Evolutionary conservation across 2,113 vertebrate species (phyloP), one percentile per base, ranked within the genome.

Genomic region (Platichthys stellatus): DNA sequence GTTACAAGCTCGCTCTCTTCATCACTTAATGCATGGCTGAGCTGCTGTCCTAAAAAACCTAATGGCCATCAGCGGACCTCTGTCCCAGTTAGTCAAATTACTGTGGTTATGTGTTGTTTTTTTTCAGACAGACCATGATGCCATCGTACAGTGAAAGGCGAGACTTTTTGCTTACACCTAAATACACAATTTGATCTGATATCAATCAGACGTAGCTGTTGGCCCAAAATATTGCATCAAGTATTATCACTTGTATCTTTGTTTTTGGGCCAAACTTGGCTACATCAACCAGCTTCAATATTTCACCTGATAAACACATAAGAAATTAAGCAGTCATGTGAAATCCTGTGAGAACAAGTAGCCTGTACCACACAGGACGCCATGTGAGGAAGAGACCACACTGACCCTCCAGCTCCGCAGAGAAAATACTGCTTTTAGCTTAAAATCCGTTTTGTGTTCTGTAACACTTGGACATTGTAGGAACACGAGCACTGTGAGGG

Each of bases 1-100:
- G 89, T 92, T 93, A 91, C 90, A 84, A n/a, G 58, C 65, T 69
- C 71, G 40, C 85, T 83, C 76, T 78, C 74, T 84, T 82, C 83
- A 43, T 76, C 78, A 49, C 88, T 90, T 88, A 89, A 89, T 86
- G 88, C 84, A 83, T 20, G 78, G 76, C 81, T 82, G 81, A 87
- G 83, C 81, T 40, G 72, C 80, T 54, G 83, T 76, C 81, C 80
- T 77, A 75, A 87, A 91, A 63, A 83, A 90, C 79, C 89, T 79
- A 78, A 86, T 82, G 88, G 83, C 74, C 82, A 74, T 77, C 69
- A 88, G 76, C 49, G 14, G 81, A 89, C 82, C 78, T 86, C 86
- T 89, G 82, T 89, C 84, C 83, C 74, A 77, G 76, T 87, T 89
- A 81, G 79, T 81, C 60, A 83, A 78, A 86, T 83, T 5, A 74